Conservation (phyloP, 2,888 invertebrate species). For the Trilocha varians region DNA sequence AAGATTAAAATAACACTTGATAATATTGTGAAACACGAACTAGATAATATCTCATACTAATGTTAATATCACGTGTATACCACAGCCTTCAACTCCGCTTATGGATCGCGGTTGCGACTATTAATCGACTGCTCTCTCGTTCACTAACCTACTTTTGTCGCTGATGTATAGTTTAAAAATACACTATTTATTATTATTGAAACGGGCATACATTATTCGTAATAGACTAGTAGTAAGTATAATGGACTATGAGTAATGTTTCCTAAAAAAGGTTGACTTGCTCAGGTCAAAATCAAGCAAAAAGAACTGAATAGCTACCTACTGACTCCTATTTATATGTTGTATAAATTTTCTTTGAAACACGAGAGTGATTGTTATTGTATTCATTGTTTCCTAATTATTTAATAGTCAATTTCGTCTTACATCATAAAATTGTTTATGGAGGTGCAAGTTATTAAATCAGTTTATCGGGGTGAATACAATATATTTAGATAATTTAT, state of each 20-base stretch:
- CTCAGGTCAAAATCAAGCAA: too few relatives aligned
- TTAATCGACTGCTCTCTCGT: background rate
- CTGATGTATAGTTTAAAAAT: conserved; percentile 1
- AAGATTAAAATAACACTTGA: background rate
- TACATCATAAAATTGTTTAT: too few relatives aligned
- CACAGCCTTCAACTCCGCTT: background rate
- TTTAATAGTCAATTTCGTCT: too few relatives aligned
- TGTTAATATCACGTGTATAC: background rate
- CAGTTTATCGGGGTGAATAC: background rate
- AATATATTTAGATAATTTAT: background rate
- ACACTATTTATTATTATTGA: background rate
- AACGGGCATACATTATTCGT: background rate
- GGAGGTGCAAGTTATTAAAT: background rate
- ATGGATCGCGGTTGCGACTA: background rate
- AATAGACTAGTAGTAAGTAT: background rate
- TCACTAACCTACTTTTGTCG: conserved; percentile 3
- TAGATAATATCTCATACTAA: conserved; percentile 1
- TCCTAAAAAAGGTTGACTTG: too few relatives aligned
- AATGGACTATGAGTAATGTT: too few relatives aligned
- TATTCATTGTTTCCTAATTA: too few relatives aligned
- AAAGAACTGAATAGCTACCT: too few relatives aligned
- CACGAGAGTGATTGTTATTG: too few relatives aligned
- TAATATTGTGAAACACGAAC: background rate
- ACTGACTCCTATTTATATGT: too few relatives aligned
- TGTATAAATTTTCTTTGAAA: too few relatives aligned